These are phyloP conservation scores for Axea sp. DNA, from an alignment of 2,888 invertebrate species.

Conservation along the genomic window DNA sequence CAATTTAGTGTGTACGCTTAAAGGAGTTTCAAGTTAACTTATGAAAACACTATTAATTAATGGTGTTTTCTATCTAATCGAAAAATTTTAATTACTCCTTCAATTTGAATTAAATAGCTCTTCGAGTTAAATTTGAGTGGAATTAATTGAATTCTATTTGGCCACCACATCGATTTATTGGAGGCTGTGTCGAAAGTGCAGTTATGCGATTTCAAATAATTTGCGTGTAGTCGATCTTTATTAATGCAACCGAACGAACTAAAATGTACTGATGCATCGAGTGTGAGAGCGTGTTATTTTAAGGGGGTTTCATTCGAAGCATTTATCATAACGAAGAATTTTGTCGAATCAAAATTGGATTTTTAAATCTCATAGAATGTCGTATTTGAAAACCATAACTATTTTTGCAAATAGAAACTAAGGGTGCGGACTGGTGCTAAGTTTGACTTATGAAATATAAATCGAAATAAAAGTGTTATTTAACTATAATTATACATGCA, in stretches of 20 bases:
- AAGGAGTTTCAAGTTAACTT: constrained; percentile 7
- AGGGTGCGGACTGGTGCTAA: too few relatives aligned
- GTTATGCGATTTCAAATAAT: constrained; percentile 31
- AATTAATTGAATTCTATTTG: constrained; percentile 34
- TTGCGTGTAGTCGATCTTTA: constrained; percentile 36
- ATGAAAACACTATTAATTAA: constrained; percentile 21
- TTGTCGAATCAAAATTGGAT: constrained; percentile 5
- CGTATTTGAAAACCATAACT: background rate
- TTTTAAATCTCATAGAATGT: constrained; percentile 1
- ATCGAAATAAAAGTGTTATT: too few relatives aligned
- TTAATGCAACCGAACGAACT: constrained; percentile 38
- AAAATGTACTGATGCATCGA: constrained; percentile 42
- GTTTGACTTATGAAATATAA: too few relatives aligned
- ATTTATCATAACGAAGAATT: constrained; percentile 41
- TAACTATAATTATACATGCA: too few relatives aligned
- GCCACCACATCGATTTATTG: constrained; percentile 19
- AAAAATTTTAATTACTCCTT: constrained; percentile 35
- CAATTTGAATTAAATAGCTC: too few relatives aligned
- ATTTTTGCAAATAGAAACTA: too few relatives aligned
- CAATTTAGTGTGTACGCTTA: too few relatives aligned
- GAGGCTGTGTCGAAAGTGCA: constrained; percentile 24
- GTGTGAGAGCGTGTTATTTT: constrained; percentile 58
- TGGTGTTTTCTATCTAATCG: constrained; percentile 18
- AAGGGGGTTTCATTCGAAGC: constrained; percentile 62
- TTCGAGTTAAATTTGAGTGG: constrained; percentile 16